Percentiles rank a stretch among this genome's conserved stretches.
These are phyloP conservation scores for Chanos chanos DNA, from an alignment of 2,797 vertebrate species.

Conservation along the genomic window DNA sequence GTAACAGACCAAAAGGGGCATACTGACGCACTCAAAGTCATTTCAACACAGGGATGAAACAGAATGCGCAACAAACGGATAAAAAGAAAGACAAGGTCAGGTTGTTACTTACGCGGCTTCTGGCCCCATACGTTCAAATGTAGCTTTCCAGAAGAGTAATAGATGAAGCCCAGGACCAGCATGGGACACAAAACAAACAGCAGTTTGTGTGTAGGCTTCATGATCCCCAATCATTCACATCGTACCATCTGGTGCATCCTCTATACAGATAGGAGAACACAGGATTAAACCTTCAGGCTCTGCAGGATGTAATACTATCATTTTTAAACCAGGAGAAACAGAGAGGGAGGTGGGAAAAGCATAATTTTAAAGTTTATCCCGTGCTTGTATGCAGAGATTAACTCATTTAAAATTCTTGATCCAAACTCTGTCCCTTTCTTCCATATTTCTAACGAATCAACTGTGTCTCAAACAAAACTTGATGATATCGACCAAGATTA, in stretches of 20 bases:
- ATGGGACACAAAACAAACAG: constrained; percentile 92
- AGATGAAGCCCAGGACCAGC: constrained; percentile 94
- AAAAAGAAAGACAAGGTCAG: not conserved
- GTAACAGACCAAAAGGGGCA: constrained; percentile 35
- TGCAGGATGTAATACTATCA: no score
- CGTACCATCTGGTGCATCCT: constrained; percentile 78
- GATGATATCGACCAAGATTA: no score
- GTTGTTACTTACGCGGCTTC: constrained; percentile 87
- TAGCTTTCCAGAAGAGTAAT: constrained; percentile 91
- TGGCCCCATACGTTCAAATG: constrained; percentile 86
- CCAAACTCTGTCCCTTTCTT: no score
- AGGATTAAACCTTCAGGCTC: not conserved
- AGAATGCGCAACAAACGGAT: constrained; percentile 11
- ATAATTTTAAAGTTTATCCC: no score
- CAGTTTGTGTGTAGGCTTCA: constrained; percentile 91
- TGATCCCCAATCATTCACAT: constrained; percentile 91
- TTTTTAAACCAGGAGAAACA: not conserved
- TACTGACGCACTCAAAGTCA: constrained; percentile 31
- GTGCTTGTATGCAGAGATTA: no score
- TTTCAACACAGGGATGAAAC: not conserved
- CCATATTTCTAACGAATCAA: no score
- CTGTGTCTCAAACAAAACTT: no score
- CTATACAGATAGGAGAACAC: constrained; percentile 54
- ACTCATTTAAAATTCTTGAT: no score
- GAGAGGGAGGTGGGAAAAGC: no score